Evolutionary conservation across 2,888 invertebrate species (phyloP), one percentile per base, ranked within the genome.

Genomic region (Acrobasis repandana): DNA sequence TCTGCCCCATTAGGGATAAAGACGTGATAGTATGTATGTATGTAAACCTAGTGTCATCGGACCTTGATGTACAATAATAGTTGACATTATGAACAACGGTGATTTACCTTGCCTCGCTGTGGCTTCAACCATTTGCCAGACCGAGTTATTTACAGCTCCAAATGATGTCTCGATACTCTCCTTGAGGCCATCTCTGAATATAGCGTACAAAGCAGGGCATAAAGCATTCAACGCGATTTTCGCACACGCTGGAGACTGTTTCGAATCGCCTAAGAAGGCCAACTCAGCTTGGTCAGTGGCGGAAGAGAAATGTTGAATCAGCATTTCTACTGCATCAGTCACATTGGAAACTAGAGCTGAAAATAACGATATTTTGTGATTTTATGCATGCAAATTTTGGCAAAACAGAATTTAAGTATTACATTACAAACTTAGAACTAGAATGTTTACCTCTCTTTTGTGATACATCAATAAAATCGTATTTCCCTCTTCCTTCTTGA

Each of bases 41-140:
- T 10, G 3, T 38, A 18, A 9, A 48, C 48, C 48, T 38, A 56
- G n/a, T n/a, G n/a, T n/a, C n/a, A n/a, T n/a, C n/a, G n/a, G n/a
- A n/a, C n/a, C n/a, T n/a, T n/a, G 2, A 36, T 52, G 16, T 52
- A 33, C 36, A 10, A 48, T 18, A 11, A 52, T 57, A 33, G 47
- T 57, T 34, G 47, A 34, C 48, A 33, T 57, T 15, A 47, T 3
- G 46, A 14, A 47, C 36, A 58, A 47, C 3, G 15, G 38, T 33
- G 16, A 51, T n/a, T 71, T 82, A 92, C 95, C 97, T 92, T 96
- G 96, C 82, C 97, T 96, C 14, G 97, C 96, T 9, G 97, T 96
- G 43, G 96, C 96, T 86, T 97, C 97, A 6, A 97, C 96, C 69
- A 98, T 96, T 88, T 96, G 96, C 97, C 97, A 98, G 58, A 97